Conservation (phyloP, 1,140 invertebrate species). For the Rhizoglyphus robini region DNA sequence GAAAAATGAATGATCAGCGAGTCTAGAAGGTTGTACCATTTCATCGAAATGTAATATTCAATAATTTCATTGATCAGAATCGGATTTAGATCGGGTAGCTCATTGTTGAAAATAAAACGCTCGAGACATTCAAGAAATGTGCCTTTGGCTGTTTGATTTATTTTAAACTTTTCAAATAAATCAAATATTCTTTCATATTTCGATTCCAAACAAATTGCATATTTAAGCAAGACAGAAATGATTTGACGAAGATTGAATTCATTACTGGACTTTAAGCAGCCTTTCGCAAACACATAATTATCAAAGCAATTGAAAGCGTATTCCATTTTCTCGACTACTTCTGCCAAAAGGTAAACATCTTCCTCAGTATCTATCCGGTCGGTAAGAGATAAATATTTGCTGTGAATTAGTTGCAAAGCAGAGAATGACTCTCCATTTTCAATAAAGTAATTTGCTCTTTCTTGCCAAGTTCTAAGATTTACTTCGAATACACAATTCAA, state of each 20-base stretch:
- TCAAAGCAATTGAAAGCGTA: not conserved
- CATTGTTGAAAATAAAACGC: conserved; percentile 41
- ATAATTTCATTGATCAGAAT: conserved; percentile 43
- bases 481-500: conserved; percentile 62
- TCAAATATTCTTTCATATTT: conserved; percentile 38
- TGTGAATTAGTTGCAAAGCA: conserved; percentile 44
- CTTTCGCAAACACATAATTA: too few species aligned
- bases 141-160: conserved; percentile 29
- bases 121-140: conserved; percentile 44
- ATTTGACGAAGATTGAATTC: not conserved
- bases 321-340: not conserved
- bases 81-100: conserved; percentile 41
- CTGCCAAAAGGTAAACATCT: conserved; percentile 21
- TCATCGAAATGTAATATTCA: conserved; percentile 37
- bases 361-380: conserved; percentile 42
- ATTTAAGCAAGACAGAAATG: not conserved
- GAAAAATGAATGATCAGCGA: conserved; percentile 64
- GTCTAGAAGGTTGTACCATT: conserved; percentile 50
- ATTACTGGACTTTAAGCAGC: not conserved
- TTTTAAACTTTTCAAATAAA: conserved; percentile 36
- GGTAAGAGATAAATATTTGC: conserved; percentile 51
- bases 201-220: conserved; percentile 22
- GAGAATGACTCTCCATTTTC: conserved; percentile 45
- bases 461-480: conserved; percentile 64
- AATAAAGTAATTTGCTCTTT: conserved; percentile 41